phyloP scores from a whole-genome alignment of 2,888 invertebrate genomes.

The Melipona bicolor region DNA sequence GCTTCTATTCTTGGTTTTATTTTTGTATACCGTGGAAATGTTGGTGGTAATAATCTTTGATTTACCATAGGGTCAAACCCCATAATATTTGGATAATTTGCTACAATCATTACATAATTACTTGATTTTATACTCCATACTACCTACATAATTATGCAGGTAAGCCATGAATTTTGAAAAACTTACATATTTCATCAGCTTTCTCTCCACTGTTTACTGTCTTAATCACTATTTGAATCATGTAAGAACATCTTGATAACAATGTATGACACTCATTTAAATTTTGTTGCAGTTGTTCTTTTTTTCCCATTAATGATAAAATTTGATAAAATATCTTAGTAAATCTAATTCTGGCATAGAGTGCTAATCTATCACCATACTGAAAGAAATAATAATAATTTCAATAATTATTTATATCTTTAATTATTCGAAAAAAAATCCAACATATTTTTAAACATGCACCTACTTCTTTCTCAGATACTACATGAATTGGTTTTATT shows the following conservation, averaged over 20 bases:
- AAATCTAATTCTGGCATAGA: constrained; percentile 93
- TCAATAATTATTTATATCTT: neutral
- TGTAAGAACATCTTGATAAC: constrained; percentile 92
- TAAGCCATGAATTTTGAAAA: constrained; percentile 62
- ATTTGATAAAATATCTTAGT: constrained; percentile 94
- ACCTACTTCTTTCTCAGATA: constrained; percentile 83
- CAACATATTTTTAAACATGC: constrained; percentile 10
- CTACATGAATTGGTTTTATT: constrained; percentile 85
- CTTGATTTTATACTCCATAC: neutral
- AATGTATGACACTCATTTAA: constrained; percentile 92
- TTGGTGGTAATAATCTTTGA: constrained; percentile 97
- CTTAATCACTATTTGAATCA: constrained; percentile 92
- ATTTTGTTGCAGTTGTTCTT: constrained; percentile 87
- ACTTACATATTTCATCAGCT: constrained; percentile 87
- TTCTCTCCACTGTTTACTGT: constrained; percentile 91
- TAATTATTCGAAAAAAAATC: neutral
- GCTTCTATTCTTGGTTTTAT: constrained; percentile 93
- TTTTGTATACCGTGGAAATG: constrained; percentile 98
- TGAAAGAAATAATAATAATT: constrained; percentile 68
- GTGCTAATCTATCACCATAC: constrained; percentile 87
- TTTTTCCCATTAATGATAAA: constrained; percentile 89
- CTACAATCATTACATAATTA: constrained; percentile 80
- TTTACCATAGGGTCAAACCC: constrained; percentile 99
- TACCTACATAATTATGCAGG: neutral
- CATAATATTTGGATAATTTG: constrained; percentile 91